Evolutionary conservation across 2,797 vertebrate genomes (phyloP).

Genomic region (Cossypha dichroa): DNA sequence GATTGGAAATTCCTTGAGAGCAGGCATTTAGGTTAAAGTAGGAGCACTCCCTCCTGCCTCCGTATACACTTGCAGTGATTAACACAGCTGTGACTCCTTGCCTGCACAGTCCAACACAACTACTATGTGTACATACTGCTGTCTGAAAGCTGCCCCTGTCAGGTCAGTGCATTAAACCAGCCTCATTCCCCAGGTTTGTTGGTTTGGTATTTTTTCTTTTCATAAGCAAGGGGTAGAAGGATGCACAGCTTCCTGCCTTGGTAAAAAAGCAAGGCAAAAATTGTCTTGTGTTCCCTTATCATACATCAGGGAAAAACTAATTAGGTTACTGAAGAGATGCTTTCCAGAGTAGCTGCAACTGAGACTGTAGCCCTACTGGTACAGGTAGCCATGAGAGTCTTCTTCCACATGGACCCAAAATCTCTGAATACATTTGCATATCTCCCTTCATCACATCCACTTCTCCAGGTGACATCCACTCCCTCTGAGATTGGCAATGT

Average conservation of each 20-base stretch:
- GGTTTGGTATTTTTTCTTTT: background rate
- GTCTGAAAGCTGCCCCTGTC: background rate
- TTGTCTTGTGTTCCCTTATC: background rate
- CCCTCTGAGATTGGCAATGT: background rate
- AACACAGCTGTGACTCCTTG: background rate
- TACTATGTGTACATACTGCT: background rate
- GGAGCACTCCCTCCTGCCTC: background rate
- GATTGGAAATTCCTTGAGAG: background rate
- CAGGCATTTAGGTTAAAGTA: background rate
- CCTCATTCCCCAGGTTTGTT: background rate
- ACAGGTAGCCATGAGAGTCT: background rate
- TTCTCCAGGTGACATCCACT: background rate
- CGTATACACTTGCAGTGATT: rapidly evolving
- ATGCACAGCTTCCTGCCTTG: background rate
- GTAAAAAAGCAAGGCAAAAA: background rate
- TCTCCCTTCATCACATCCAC: background rate
- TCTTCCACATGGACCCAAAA: background rate
- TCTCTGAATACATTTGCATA: background rate
- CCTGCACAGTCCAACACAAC: background rate
- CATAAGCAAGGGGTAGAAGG: background rate
- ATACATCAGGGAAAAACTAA: background rate
- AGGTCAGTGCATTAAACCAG: background rate
- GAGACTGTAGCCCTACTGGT: background rate
- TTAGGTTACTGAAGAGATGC: background rate
- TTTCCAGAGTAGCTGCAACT: background rate